Evolutionary conservation across 2,888 invertebrate genomes (phyloP), one percentile per base, ranked within the genome.

Genomic region (Diloba caeruleocephala): DNA sequence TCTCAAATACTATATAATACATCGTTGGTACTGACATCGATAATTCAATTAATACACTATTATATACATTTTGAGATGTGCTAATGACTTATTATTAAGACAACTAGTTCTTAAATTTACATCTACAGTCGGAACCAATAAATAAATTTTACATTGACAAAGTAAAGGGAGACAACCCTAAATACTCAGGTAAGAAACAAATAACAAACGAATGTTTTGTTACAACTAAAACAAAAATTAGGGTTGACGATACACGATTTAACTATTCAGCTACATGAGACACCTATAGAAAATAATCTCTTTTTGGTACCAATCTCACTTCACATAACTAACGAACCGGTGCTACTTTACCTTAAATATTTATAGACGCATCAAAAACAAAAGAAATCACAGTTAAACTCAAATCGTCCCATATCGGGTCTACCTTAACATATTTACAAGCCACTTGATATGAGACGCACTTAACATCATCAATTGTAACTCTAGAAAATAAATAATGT

Each of bases 301-400:
- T 92, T 92, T 92, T 92, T 92, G 92, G 92, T 92, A 91, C 85
- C 84, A 86, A 89, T 92, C 92, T 92, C 92, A 92, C 92, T 92
- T 89, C 78, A 85, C 82, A 85, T 81, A 84, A 82, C 84, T 81
- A 85, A 82, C 79, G 66, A 81, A 79, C 72, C 79, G 66, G 77
- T 65, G 59, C 81, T 84, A 84, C 77, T 39, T 81, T 81, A 86
- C 81, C 82, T 86, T 85, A 85, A 71, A 84, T 73, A 85, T 80
- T 74, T 83, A 82, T 81, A 81, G 82, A 84, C 76, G 81, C 79
- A 78, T 86, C 84, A 76, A 87, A 85, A 89, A 87, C 83, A 87
- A 85, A 85, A 61, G 26, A 55, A 91, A 92, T 92, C 92, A 93
- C 92, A 92, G 92, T 87, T 84, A 74, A 87, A 89, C 83, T 80